Base-by-base conservation (phyloP, 2,888 invertebrate genomes). In the Erebia aethiops region DNA sequence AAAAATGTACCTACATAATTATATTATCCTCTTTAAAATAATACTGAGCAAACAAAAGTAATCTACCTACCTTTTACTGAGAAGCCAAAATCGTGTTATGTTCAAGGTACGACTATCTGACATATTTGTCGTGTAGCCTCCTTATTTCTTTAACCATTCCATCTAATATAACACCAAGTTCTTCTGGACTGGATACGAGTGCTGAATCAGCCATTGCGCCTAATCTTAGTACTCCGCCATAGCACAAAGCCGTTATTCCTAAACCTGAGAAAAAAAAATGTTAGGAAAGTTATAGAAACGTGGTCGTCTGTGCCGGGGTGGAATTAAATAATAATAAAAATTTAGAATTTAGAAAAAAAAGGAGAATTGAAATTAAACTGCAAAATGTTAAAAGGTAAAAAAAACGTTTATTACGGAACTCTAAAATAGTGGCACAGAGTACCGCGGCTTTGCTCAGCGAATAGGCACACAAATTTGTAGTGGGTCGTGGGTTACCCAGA, bases 211-310 rank as follows among this genome's bases (percentile, higher is more conserved):
- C 93, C 70, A 89, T 85, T 2, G 93, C 81, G 0, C 92, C 93
- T 7, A 94, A 77, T 18, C 94, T 85, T 8, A 94, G 79, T 21
- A 89, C 87, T 1, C 90, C 91, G 9, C 89, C 90, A 75, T 94
- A 94, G 63, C 89, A 91, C 14, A 94, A 78, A 1, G 94, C 83
- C 14, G 94, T 91, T 62, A 93, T 83, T 13, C 94, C 93, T 43
- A 94, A 79, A 57, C 94, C 94, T 87, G 81, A 67, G 73, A 78
- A 70, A 21, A 54, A 51, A 11, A n/a, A 0, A 10, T 52, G 4
- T 46, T 11, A 46, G 46, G 13, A 46, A 13, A 46, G 46, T 46
- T 13, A 4, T 46, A 1, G 7, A 7, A 7, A 5, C 35, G 35
- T 7, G 35, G 35, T 7, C 35, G 35, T 26, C 2, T 2, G n/a